A percentile compares a stretch with the other conserved stretches of the same genome.
These are phyloP conservation scores for Stenotaenia linearis DNA, from an alignment of 2,888 invertebrate species.

Conservation along the genomic window DNA sequence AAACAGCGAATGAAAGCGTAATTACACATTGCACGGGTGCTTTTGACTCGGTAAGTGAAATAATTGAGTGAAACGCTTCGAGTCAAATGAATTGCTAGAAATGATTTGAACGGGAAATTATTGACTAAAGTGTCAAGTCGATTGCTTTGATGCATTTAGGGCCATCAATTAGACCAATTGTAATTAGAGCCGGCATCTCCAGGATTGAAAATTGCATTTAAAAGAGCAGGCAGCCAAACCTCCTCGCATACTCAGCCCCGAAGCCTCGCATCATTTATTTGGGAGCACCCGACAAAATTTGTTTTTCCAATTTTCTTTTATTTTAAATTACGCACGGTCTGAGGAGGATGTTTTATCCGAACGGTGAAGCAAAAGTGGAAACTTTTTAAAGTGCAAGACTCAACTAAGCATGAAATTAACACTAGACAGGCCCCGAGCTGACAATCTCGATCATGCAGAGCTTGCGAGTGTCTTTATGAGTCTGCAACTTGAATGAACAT, in stretches of 20 bases:
- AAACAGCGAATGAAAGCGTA: too few species aligned
- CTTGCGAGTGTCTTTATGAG: too few species aligned
- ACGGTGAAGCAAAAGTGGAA: background rate
- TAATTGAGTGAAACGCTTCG: too few species aligned
- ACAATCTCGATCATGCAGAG: background rate
- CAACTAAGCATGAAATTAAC: background rate
- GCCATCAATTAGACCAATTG: background rate
- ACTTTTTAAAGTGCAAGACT: background rate
- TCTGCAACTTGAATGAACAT: background rate
- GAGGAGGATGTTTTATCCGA: background rate
- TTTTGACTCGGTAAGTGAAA: too few species aligned
- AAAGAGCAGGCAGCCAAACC: background rate
- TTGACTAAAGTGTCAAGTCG: background rate
- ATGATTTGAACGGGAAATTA: background rate
- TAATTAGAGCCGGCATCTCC: background rate
- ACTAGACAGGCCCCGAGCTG: background rate
- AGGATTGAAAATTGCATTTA: background rate
- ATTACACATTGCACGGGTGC: too few species aligned
- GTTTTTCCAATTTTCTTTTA: background rate
- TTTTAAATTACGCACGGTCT: background rate
- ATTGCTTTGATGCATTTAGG: background rate
- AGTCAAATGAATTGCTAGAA: background rate
- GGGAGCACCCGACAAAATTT: background rate
- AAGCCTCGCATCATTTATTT: background rate
- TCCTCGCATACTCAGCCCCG: background rate